These are phyloP conservation scores for Pseudois nayaur DNA, from an alignment of 2,113 vertebrate genomes.

Conservation along the genomic window DNA sequence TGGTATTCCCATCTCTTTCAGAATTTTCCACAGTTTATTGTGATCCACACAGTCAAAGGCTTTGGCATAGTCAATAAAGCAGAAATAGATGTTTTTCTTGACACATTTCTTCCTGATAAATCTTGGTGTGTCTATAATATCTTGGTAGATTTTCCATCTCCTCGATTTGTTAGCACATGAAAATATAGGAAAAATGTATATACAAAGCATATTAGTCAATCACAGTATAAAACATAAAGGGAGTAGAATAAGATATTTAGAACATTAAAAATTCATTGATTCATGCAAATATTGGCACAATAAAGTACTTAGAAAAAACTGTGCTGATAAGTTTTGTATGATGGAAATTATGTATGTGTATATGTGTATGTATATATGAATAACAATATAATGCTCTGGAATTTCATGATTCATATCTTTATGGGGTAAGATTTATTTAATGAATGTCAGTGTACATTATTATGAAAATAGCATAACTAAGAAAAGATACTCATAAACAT, in stretches of 20 bases:
- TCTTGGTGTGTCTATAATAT: neutral
- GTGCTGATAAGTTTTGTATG: neutral
- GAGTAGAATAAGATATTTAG: neutral
- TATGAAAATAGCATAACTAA: constrained; percentile 28
- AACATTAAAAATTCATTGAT: neutral
- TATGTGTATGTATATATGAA: neutral
- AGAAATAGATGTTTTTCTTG: neutral
- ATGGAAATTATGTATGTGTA: neutral
- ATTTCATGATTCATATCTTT: neutral
- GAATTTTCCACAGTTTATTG: too few species aligned
- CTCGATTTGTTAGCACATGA: neutral
- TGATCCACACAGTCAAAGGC: too few species aligned
- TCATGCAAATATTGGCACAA: neutral
- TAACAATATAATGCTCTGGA: neutral
- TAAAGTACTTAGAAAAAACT: neutral
- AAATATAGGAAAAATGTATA: neutral
- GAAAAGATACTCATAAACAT: neutral
- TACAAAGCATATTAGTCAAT: neutral
- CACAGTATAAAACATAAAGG: neutral
- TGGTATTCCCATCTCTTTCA: too few species aligned
- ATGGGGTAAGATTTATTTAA: neutral
- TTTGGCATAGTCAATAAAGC: too few species aligned
- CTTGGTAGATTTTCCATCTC: neutral
- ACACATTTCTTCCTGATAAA: neutral
- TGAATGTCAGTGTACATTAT: constrained; percentile 49